Evolutionary conservation across 1,140 invertebrate species (phyloP).

Genomic region (Megalonaias nervosa): DNA sequence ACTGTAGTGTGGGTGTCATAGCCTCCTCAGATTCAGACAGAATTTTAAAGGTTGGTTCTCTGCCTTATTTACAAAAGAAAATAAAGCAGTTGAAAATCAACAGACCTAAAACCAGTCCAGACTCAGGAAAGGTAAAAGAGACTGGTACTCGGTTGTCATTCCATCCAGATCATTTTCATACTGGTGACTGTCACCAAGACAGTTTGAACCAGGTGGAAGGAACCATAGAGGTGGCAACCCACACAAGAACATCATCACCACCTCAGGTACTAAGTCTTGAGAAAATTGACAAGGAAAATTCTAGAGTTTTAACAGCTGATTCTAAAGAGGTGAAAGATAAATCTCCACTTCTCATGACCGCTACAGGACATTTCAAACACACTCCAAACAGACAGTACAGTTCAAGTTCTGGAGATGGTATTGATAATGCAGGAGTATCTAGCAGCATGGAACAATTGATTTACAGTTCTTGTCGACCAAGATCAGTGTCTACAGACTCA

Average conservation of each 20-base stretch:
- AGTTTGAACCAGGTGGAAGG: too few relatives aligned
- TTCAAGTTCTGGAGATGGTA: slow-evolving; percentile 15
- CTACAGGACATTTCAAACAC: slow-evolving; percentile 19
- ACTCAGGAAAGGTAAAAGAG: not conserved
- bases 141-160: too few relatives aligned
- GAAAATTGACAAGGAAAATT: slow-evolving; percentile 6
- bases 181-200: too few relatives aligned
- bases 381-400: slow-evolving; percentile 18
- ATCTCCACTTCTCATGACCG: slow-evolving; percentile 17
- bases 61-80: slow-evolving; percentile 36
- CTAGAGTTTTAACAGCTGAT: slow-evolving; percentile 17
- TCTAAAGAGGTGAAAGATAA: slow-evolving; percentile 26
- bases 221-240: too few relatives aligned
- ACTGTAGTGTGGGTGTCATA: slow-evolving; percentile 14
- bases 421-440: slow-evolving; percentile 34
- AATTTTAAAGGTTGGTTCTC: slow-evolving; percentile 21
- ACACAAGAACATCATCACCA: not conserved
- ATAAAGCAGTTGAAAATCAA: slow-evolving; percentile 18
- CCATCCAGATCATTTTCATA: too few relatives aligned
- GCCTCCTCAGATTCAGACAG: not conserved
- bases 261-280: not conserved
- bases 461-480: not conserved
- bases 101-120: slow-evolving; percentile 30
- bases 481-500: too few relatives aligned
- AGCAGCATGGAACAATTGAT: slow-evolving; percentile 31